Conservation (phyloP, 2,888 invertebrate species). For the Hypomecis atomaria region DNA sequence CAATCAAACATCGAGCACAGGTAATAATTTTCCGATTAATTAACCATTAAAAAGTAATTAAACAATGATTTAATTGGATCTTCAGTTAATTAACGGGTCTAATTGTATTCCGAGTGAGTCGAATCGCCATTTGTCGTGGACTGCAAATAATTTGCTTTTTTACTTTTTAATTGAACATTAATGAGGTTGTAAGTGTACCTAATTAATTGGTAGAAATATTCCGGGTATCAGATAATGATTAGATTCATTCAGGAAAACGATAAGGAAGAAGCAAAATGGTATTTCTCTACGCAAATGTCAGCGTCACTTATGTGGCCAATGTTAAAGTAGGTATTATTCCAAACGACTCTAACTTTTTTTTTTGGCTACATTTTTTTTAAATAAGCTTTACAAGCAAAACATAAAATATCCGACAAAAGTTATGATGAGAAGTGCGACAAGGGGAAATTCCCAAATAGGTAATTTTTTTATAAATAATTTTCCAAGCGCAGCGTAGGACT, state of each 20-base stretch:
- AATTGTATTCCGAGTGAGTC: constrained; percentile 58
- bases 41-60: constrained; percentile 67
- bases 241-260: background rate
- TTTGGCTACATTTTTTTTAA: no score
- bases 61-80: constrained; percentile 66
- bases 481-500: no score
- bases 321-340: no score
- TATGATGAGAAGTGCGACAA: no score
- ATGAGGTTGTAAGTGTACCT: constrained; percentile 20
- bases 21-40: constrained; percentile 55
- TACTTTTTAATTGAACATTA: constrained; percentile 22
- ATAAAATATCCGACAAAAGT: no score
- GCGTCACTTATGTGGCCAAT: no score
- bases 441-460: no score
- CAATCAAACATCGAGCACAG: constrained; percentile 10
- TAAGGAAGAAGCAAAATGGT: no score
- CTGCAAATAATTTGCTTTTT: constrained; percentile 39
- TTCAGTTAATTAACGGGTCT: constrained; percentile 59
- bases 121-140: constrained; percentile 47
- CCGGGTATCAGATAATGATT: constrained; percentile 1
- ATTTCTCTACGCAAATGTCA: no score
- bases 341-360: no score
- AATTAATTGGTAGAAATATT: constrained; percentile 7
- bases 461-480: no score
- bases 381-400: no score